Evolutionary conservation across 2,113 vertebrate species (phyloP), one percentile per base, ranked within the genome.

Genomic region (Pteruthius melanotis): DNA sequence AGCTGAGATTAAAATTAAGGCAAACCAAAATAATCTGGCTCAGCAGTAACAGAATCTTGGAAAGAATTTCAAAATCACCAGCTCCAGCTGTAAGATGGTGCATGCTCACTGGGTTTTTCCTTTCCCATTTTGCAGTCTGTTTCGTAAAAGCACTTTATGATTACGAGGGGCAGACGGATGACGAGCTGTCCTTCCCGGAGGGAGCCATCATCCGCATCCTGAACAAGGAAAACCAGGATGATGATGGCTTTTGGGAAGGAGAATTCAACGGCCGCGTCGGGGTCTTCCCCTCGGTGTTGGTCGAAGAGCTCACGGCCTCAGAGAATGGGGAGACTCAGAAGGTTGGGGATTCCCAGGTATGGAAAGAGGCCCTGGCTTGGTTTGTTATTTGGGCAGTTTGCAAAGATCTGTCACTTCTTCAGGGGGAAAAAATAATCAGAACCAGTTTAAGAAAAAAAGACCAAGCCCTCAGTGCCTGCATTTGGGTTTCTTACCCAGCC

Each of bases 221-320:
- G 95, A 99, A 98, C 98, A 99, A 99, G 72, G 99, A 99, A 90
- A 99, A 99, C 81, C 99, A 99, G 93, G 99, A 99, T 5, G 99
- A 99, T 1, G 99, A 99, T 31, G 99, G 99, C 31, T 99, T 99
- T 97, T 99, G 99, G 99, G 99, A 99, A 95, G 99, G 99, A 7
- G 99, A 99, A 90, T 99, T 99, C 96, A 99, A 98, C 4, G 99
- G 99, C 1, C 98, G 98, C 2, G 90, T 99, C 12, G 99, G 99
- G 1, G 99, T 99, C 87, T 99, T 99, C 97, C 99, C 99, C 2
- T 99, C 99, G 0, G 99, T 99, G 53, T 89, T 99, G 79, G 99
- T 99, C 3, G 99, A 99, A 85, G 99, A 99, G 85, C 98, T 99
- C 27, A 98, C 97, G 0, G 95, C 97, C 45, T 97, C 98, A 2